Evolutionary conservation across 2,888 invertebrate genomes (phyloP), one percentile per base, ranked within the genome.

Genomic region (Ferrisia virgata): DNA sequence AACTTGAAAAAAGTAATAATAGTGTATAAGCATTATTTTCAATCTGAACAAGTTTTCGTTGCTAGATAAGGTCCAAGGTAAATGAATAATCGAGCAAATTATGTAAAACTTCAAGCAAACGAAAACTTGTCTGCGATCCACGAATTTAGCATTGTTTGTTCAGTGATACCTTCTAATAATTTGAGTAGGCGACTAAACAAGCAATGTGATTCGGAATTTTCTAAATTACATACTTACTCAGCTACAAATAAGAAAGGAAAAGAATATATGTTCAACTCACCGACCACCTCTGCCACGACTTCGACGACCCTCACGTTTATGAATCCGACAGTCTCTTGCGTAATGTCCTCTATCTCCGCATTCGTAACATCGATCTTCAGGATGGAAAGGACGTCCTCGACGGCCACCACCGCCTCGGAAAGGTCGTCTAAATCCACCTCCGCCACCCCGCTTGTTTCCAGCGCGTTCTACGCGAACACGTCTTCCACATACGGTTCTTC

Each of bases 301-400:
- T 85, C 90, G 88, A 76, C 86, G 85, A 85, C 89, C 88, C 85
- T 91, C 89, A 85, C 90, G 89, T 86, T 91, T 90, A 87, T 94
- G 93, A 86, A 94, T 91, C 85, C 93, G 92, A 89, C 97, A 97
- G 89, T 97, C 96, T 86, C 97, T 92, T 82, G 97, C 97, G 89
- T 96, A 97, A 89, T 97, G 97, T 9, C 97, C 97, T 86, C 96
- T 91, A 87, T 96, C 96, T 47, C 97, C 97, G 89, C 97, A 97
- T 88, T 97, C 96, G 88, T 97, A 97, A 89, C 97, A 97, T 86
- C 95, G 93, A 90, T 97, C 97, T 87, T 96, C 96, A 11, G 96
- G 95, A 87, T 96, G 94, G 87, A 95, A 94, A 25, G 95, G 94
- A 79, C 93, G 90, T n/a, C 93, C 93, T 47, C 91, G 89, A 22